A percentile compares a stretch with the other conserved stretches of the same genome.
phyloP scores from a whole-genome alignment of 2,888 invertebrate genomes.

The Brassicogethes aeneus region DNA sequence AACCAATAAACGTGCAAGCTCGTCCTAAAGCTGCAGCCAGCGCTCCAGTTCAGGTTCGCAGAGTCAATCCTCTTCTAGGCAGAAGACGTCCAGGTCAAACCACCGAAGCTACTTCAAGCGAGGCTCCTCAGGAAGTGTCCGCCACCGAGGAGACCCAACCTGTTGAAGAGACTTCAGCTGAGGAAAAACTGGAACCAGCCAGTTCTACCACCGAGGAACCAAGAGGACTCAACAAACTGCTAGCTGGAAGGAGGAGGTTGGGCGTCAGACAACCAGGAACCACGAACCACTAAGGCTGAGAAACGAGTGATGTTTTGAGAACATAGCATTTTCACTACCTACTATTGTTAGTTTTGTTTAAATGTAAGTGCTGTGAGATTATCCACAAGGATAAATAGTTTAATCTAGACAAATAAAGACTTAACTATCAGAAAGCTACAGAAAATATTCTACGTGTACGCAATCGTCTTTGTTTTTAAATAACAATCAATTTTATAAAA shows the following conservation, averaged over 20 bases:
- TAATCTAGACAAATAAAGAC: background rate
- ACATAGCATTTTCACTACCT: background rate
- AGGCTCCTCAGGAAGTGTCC: conserved; percentile 23
- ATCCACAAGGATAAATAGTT: background rate
- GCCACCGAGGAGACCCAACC: conserved; percentile 18
- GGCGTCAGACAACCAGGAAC: conserved; percentile 47
- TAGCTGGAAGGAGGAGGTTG: conserved; percentile 61
- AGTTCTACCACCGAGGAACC: conserved; percentile 42
- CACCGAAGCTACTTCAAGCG: conserved; percentile 33
- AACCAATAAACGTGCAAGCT: conserved; percentile 43
- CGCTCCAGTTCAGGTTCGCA: conserved; percentile 45
- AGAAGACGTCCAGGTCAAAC: conserved; percentile 41
- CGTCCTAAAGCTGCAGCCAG: conserved; percentile 44
- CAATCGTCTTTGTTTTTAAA: too few relatives aligned
- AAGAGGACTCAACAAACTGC: conserved; percentile 55
- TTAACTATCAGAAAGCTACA: too few relatives aligned
- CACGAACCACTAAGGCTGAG: conserved; percentile 17
- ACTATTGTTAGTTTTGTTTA: background rate
- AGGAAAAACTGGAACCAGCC: conserved; percentile 21
- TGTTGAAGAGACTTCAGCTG: conserved; percentile 23
- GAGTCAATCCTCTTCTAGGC: conserved; percentile 48
- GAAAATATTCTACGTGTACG: too few relatives aligned
- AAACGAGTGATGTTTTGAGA: background rate
- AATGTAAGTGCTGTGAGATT: background rate
- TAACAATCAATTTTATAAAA: too few relatives aligned